Conservation (phyloP, 2,113 vertebrate genomes). For the Grallaria varia region DNA sequence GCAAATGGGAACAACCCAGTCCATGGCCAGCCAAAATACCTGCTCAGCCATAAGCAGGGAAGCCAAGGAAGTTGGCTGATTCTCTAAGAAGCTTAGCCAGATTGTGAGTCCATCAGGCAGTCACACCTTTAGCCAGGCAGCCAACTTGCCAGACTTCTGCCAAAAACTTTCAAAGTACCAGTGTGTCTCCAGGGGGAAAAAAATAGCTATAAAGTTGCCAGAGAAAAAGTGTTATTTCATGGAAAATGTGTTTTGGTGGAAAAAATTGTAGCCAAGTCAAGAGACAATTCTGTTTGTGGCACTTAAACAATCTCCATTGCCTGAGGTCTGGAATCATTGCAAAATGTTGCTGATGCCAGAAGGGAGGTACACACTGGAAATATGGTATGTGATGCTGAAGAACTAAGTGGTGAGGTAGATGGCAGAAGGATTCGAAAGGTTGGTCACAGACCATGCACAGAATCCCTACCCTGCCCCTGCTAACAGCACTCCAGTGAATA, state of each 20-base stretch:
- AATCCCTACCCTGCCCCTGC: neutral
- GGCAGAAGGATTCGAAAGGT: neutral
- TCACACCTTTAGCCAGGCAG: neutral
- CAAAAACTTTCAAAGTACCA: neutral
- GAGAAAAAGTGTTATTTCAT: neutral
- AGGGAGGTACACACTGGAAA: neutral
- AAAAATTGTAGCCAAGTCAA: constrained; percentile 27
- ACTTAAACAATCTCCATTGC: neutral
- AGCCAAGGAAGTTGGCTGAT: neutral
- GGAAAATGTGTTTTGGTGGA: constrained; percentile 13
- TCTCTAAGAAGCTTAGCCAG: neutral
- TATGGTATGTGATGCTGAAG: neutral
- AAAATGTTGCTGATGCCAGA: neutral
- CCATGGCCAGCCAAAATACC: neutral
- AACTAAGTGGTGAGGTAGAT: neutral
- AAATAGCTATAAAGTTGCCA: neutral
- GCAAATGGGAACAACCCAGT: neutral
- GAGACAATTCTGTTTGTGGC: neutral
- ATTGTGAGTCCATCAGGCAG: neutral
- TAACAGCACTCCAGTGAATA: neutral
- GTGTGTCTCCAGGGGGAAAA: neutral
- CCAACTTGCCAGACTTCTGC: neutral
- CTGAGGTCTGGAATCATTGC: neutral
- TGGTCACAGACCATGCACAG: neutral
- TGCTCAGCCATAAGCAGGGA: neutral